A percentile compares a stretch with the other conserved stretches of the same genome.
Evolutionary conservation across 2,797 vertebrate species (phyloP).

Genomic region (Rhinophrynus dorsalis): DNA sequence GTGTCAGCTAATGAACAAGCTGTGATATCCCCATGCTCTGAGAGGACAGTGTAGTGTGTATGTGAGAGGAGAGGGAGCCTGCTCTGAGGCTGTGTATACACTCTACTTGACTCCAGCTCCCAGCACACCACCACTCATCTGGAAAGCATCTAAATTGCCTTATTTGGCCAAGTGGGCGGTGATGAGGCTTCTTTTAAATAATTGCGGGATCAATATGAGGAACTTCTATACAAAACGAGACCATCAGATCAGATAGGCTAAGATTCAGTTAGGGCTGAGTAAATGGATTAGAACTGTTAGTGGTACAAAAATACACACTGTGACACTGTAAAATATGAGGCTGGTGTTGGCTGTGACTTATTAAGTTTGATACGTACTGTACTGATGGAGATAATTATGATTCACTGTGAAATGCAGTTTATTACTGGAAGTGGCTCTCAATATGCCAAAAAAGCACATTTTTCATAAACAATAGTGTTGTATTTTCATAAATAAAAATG

Average conservation of each 20-base stretch:
- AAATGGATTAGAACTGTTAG: conserved; percentile 18
- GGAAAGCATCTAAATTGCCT: conserved; percentile 79
- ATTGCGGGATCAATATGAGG: conserved; percentile 63
- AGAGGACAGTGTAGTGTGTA: conserved; percentile 49
- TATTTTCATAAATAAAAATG: background rate
- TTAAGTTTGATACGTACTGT: background rate
- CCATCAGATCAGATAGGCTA: conserved; percentile 43
- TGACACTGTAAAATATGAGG: conserved; percentile 14
- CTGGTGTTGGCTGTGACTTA: background rate
- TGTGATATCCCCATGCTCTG: conserved; percentile 72
- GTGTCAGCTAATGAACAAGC: conserved; percentile 88
- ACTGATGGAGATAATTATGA: background rate
- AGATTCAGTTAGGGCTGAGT: conserved; percentile 12
- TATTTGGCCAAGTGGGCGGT: conserved; percentile 69
- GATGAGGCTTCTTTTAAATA: conserved; percentile 69
- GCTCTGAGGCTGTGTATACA: background rate
- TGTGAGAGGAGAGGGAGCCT: conserved; percentile 26
- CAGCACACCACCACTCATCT: conserved; percentile 71
- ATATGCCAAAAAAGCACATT: background rate
- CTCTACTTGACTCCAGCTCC: conserved; percentile 66
- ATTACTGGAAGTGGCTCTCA: background rate
- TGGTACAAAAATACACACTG: background rate
- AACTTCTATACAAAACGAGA: conserved; percentile 50
- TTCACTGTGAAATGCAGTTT: background rate
- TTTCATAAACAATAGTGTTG: background rate